Percentiles rank a stretch among this genome's conserved stretches.
Conservation (phyloP, 2,888 invertebrate genomes). For the Protonemura montana region DNA sequence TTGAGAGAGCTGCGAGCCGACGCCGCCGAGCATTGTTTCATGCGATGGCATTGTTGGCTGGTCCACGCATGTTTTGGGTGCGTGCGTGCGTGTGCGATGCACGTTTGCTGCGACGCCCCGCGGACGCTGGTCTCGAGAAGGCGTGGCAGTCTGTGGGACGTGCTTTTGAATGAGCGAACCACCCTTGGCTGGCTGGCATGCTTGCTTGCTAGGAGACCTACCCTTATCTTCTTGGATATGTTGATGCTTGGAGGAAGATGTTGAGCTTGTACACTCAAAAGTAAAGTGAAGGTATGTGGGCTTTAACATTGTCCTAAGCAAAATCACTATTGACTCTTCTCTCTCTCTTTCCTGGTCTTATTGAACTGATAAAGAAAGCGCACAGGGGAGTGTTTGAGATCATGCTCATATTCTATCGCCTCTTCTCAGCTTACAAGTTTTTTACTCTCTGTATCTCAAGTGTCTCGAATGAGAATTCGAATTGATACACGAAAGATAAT, state of each 20-base stretch:
- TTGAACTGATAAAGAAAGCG: too few species aligned
- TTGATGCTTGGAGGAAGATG: background rate
- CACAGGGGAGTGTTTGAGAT: too few species aligned
- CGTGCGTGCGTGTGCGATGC: background rate
- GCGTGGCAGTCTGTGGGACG: background rate
- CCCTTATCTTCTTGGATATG: background rate
- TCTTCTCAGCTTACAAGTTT: background rate
- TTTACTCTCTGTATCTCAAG: background rate
- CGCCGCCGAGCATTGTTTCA: background rate
- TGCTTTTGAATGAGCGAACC: background rate
- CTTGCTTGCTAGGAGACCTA: background rate
- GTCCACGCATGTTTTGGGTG: background rate
- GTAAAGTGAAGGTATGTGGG: too few species aligned
- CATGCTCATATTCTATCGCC: too few species aligned
- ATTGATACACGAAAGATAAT: constrained; percentile 7
- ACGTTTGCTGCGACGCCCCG: background rate
- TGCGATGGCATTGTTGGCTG: background rate
- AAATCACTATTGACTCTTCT: too few species aligned
- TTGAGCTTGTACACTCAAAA: too few species aligned
- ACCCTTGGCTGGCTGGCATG: background rate
- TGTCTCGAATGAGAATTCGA: background rate
- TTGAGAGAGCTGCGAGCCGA: background rate
- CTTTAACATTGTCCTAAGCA: too few species aligned
- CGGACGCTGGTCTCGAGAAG: background rate
- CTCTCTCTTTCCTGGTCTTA: too few species aligned